Conservation (phyloP, 2,797 vertebrate genomes). For the Pampus argenteus region DNA sequence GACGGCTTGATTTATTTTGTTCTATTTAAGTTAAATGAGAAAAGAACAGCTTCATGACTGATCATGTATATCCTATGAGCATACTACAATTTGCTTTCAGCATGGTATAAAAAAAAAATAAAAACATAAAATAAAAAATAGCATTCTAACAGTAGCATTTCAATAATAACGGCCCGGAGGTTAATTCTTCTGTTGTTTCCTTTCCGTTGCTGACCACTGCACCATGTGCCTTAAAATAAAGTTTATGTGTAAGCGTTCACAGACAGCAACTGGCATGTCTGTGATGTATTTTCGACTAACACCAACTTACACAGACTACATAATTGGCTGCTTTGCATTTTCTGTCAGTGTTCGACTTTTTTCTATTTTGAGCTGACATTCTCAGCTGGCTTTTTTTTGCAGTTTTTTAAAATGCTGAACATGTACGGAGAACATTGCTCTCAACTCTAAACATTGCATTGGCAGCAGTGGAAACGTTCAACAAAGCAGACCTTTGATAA, state of each 20-base stretch:
- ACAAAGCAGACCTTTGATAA: constrained; percentile 48
- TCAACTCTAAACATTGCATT: constrained; percentile 35
- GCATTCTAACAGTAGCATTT: no score
- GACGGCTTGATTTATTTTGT: constrained; percentile 29
- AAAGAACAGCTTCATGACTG: no score
- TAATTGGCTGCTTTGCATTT: constrained; percentile 77
- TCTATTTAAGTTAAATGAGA: constrained; percentile 42
- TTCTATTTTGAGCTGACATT: constrained; percentile 63
- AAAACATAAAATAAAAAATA: no score
- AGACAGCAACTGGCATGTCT: constrained; percentile 50
- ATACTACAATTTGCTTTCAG: no score
- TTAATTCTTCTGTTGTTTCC: constrained; percentile 33
- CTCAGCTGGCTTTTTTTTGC: constrained; percentile 35
- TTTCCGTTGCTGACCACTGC: constrained; percentile 46
- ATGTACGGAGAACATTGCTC: constrained; percentile 20
- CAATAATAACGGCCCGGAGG: constrained; percentile 18
- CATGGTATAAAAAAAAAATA: no score
- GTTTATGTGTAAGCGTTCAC: constrained; percentile 40
- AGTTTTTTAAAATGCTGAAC: constrained; percentile 49
- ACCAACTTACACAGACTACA: constrained; percentile 54
- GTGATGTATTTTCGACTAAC: constrained; percentile 61
- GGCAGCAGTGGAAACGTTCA: constrained; percentile 28
- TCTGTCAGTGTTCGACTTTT: constrained; percentile 53
- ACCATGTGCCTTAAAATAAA: constrained; percentile 38
- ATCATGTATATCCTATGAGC: no score